Evolutionary conservation across 2,888 invertebrate species (phyloP).

Genomic region (Agrilus biguttatus): DNA sequence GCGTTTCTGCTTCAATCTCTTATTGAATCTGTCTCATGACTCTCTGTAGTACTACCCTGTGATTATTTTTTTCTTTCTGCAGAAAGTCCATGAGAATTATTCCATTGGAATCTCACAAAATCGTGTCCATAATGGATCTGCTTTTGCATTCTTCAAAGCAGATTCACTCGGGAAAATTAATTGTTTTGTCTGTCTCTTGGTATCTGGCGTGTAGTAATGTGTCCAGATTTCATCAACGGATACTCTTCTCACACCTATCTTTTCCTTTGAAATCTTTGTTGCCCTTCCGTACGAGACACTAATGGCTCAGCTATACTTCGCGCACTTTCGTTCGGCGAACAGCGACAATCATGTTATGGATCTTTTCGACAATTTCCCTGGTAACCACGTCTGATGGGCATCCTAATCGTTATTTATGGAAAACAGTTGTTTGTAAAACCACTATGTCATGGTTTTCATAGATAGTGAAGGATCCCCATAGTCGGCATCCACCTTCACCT

Average conservation of each 20-base stretch:
- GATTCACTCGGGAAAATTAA: too few relatives aligned
- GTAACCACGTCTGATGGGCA: too few relatives aligned
- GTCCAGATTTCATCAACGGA: slow-evolving; percentile 23
- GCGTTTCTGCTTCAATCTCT: slow-evolving; percentile 8
- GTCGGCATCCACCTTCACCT: too few relatives aligned
- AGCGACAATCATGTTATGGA: slow-evolving; percentile 7
- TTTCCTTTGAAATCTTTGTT: slow-evolving; percentile 7
- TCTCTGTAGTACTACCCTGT: slow-evolving; percentile 10
- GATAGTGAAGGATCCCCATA: too few relatives aligned
- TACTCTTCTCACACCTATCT: slow-evolving; percentile 4
- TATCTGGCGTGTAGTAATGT: slow-evolving; percentile 19
- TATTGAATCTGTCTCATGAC: slow-evolving; percentile 10
- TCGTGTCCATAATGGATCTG: too few relatives aligned
- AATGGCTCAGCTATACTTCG: too few relatives aligned
- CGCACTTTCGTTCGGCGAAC: slow-evolving; percentile 8
- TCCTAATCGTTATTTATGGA: too few relatives aligned
- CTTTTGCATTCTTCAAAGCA: slow-evolving; percentile 12
- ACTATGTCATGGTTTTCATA: too few relatives aligned
- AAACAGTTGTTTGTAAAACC: too few relatives aligned
- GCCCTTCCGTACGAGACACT: slow-evolving; percentile 5
- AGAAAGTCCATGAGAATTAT: slow-evolving; percentile 12
- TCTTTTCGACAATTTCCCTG: too few relatives aligned
- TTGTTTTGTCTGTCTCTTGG: slow-evolving; percentile 12
- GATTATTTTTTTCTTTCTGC: slow-evolving; percentile 13
- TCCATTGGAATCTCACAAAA: slow-evolving; percentile 14